phyloP scores from a whole-genome alignment of 2,113 vertebrate species.

The Tyrannus savana region DNA sequence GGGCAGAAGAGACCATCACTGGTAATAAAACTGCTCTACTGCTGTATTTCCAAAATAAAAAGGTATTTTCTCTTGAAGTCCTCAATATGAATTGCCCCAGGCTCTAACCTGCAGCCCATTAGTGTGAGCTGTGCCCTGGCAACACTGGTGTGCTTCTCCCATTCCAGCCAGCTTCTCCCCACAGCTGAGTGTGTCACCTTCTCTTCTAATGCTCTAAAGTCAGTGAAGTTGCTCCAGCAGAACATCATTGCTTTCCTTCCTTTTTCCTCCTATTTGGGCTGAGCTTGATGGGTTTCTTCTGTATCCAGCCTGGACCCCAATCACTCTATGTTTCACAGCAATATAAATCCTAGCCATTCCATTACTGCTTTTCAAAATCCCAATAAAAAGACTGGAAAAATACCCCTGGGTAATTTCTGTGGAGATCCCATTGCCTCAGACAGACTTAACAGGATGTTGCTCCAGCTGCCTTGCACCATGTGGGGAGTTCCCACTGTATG shows the following conservation, averaged over 20 bases:
- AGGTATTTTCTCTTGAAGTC: neutral
- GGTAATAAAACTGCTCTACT: neutral
- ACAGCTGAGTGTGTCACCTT: neutral
- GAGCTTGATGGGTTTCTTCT: neutral
- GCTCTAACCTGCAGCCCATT: neutral
- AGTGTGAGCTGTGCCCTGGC: neutral
- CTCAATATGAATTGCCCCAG: fast-evolving
- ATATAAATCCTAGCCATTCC: neutral
- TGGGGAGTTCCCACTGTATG: no score
- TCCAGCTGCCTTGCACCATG: neutral
- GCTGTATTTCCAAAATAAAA: neutral
- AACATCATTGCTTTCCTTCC: neutral
- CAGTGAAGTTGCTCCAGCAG: neutral
- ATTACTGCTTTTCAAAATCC: neutral
- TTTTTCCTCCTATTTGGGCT: neutral
- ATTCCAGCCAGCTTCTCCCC: neutral
- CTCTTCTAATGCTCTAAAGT: neutral
- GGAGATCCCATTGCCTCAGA: neutral
- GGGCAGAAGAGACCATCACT: neutral
- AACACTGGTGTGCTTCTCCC: neutral
- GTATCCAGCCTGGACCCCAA: neutral
- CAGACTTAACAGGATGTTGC: neutral
- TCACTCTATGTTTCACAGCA: neutral
- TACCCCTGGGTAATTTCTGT: neutral
- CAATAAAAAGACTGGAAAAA: neutral